Conservation (phyloP, 2,888 invertebrate genomes). For the Standfussiana lucernea region DNA sequence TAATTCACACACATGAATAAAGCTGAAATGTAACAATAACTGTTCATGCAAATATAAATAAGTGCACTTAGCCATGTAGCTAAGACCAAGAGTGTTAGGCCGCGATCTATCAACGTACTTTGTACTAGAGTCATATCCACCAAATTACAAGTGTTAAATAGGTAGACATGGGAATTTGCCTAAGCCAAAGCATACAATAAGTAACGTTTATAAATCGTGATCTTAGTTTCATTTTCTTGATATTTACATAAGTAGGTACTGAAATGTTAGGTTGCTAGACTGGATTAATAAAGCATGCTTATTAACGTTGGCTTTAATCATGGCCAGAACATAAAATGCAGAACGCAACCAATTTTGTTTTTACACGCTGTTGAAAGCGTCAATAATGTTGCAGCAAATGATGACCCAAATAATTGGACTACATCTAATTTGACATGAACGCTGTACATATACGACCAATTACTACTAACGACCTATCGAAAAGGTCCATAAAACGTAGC, state of each 20-base stretch:
- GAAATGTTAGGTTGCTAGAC: neutral
- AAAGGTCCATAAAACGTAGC: constrained; percentile 70
- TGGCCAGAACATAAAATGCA: neutral
- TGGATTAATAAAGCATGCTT: neutral
- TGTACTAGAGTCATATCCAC: neutral
- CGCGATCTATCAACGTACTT: neutral
- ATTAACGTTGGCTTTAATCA: neutral
- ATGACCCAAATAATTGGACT: constrained; percentile 46
- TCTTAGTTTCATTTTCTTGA: neutral
- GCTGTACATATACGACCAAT: constrained; percentile 67
- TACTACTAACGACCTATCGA: constrained; percentile 69
- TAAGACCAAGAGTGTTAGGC: neutral
- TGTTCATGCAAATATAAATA: too few species aligned
- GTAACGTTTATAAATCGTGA: neutral
- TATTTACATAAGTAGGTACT: neutral
- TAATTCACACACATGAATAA: neutral
- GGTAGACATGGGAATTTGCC: neutral
- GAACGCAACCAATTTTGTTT: constrained; percentile 15
- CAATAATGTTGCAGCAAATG: constrained; percentile 40
- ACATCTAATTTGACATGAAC: constrained; percentile 59
- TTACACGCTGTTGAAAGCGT: constrained; percentile 13
- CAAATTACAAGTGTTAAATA: neutral
- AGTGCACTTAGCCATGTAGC: neutral
- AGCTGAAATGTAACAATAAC: neutral
- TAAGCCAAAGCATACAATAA: neutral